Conservation (phyloP, 2,113 vertebrate species). For the Sula dactylatra region DNA sequence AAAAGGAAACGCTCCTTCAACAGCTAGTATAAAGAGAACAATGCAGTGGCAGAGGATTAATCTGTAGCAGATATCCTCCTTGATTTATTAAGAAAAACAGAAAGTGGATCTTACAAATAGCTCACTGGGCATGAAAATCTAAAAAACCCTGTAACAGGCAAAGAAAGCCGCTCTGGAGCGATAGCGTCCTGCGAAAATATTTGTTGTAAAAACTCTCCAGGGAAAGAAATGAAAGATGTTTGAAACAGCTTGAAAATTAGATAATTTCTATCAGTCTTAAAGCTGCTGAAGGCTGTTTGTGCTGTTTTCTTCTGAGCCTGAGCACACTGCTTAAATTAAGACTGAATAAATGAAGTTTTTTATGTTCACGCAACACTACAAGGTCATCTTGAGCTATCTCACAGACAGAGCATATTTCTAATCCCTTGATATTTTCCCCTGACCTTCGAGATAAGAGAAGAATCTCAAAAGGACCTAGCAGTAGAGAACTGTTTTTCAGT, state of each 20-base stretch:
- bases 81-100: not conserved
- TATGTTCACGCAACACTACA: not conserved
- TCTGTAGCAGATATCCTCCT: not conserved
- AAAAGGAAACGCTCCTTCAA: not conserved
- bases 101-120: not conserved
- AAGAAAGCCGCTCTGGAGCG: not conserved
- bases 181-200: not conserved
- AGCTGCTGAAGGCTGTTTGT: not conserved
- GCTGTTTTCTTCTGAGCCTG: not conserved
- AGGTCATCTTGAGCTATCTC: not conserved
- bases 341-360: not conserved
- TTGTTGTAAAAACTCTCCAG: not conserved
- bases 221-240: not conserved
- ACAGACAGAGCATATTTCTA: not conserved
- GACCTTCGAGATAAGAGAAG: conserved; percentile 43
- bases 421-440: conserved; percentile 3
- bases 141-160: not conserved
- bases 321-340: not conserved
- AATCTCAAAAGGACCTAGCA: not conserved
- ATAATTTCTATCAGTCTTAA: not conserved
- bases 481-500: not conserved
- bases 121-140: not conserved
- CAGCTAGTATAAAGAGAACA: not conserved
- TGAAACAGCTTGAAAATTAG: not conserved
- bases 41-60: not conserved